Evolutionary conservation across 2,113 vertebrate genomes (phyloP), one percentile per base, ranked within the genome.

Genomic region (Tichodroma muraria): DNA sequence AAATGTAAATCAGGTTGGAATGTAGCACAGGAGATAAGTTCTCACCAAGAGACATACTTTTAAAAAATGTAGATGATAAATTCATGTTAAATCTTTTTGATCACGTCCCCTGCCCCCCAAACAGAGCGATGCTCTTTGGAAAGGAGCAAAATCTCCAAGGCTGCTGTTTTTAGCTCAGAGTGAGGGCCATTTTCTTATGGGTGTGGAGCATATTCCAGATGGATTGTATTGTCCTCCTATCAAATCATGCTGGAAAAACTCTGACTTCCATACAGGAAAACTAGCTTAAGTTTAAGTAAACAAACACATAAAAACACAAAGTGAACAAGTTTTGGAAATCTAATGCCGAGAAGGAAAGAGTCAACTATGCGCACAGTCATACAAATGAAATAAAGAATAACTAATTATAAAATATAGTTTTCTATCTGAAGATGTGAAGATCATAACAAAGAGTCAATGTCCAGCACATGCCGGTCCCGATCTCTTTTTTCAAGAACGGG

Each of bases 1-100:
- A 93, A 91, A 92, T 95, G 75, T 95, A 93, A 95, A 97, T 83
- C 72, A 78, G 80, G 90, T 79, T 93, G 88, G 82, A 96, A 93
- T 76, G 66, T 45, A 72, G 47, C 52, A 89, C 94, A 73, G 87
- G 81, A 94, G 88, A 71, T 37, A 92, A 88, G 88, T 73, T 87
- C 88, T 88, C 85, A 95, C 80, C 89, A 92, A 94, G 85, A 95
- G 91, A 96, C 83, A 72, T 11, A 94, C 88, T 95, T 96, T 90
- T 64, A 50, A 94, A 96, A 84, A 88, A 91, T 71, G 86, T 69
- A 88, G 82, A 72, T 79, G 85, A 90, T 96, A 94, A 83, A 96
- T 95, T 94, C 40, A 89, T 78, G 89, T 82, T 95, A 86, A 83
- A 79, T 87, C 80, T 64, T 92, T 85, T 88, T 97, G 91, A 89